A percentile compares a stretch with the other conserved stretches of the same genome.
Evolutionary conservation across 2,797 vertebrate species (phyloP).

Genomic region (Odontamblyopus lacepedii): DNA sequence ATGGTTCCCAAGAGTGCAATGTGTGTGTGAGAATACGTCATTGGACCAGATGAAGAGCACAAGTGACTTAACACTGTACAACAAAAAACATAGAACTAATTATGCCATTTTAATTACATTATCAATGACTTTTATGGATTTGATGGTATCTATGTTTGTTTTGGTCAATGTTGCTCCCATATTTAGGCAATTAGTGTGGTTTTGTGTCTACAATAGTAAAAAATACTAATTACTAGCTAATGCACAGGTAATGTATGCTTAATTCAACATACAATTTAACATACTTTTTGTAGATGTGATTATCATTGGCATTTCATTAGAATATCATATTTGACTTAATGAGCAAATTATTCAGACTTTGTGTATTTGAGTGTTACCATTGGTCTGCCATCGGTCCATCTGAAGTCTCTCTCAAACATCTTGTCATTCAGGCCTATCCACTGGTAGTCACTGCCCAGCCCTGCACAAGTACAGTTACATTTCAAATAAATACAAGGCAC

Average conservation of each 20-base stretch:
- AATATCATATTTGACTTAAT: not conserved
- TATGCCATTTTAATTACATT: not conserved
- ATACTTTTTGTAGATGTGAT: not conserved
- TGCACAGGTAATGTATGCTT: too few species aligned
- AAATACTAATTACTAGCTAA: too few species aligned
- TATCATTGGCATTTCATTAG: not conserved
- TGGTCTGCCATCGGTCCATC: conserved; percentile 89
- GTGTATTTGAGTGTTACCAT: conserved; percentile 74
- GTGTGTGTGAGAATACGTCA: conserved; percentile 20
- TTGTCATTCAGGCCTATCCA: conserved; percentile 97
- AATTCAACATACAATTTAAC: too few species aligned
- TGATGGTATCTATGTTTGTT: not conserved
- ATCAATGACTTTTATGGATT: not conserved
- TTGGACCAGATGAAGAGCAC: not conserved
- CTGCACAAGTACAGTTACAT: conserved; percentile 63
- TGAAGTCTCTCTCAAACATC: conserved; percentile 96
- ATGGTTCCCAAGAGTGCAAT: conserved; percentile 11
- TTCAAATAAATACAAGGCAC: not conserved
- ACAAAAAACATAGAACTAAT: not conserved
- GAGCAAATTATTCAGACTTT: not conserved
- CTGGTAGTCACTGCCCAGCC: conserved; percentile 93
- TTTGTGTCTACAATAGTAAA: not conserved
- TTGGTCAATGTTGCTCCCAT: not conserved
- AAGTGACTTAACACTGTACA: not conserved
- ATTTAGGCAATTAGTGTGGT: not conserved